Evolutionary conservation across 2,797 vertebrate species (phyloP), one percentile per base, ranked within the genome.

Genomic region (Paratrypauchen microcephalus): DNA sequence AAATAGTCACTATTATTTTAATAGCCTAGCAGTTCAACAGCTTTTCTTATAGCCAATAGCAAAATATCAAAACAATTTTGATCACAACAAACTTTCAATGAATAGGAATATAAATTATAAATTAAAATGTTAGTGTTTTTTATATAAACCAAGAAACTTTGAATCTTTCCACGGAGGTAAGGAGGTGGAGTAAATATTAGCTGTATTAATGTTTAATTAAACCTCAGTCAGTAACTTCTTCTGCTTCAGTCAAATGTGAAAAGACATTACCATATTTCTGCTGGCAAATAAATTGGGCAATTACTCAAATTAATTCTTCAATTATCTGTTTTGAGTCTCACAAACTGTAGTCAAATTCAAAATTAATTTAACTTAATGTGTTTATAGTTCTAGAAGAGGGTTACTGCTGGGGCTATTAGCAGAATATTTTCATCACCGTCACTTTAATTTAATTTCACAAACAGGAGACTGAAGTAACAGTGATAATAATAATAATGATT

Each of bases 371-470:
- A 59, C 69, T 65, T 66, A 81, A 83, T 83, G 47, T 84, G 81
- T 84, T 80, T 82, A 68, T 67, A 83, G 84, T 84, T 81, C 82
- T 81, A 73, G 65, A 76, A 75, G 78, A 85, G 82, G 79, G 85
- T 84, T 87, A 83, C 86, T 82, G 69, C 59, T 64, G 69, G 69
- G 69, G 66, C 81, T 76, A 86, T 88, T 86, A 79, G 73, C 72
- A 78, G 83, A 85, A 85, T 77, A 80, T 83, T 81, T 83, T 77
- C 85, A 67, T 75, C 77, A 78, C 71, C 73, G 76, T 86, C 76
- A 68, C 72, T 68, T 80, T 88, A 77, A 86, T 85, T 90, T 76
- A 77, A 88, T 90, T 87, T 84, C 13, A 41, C 12, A 8, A 76
- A 69, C 41, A 54, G 12, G 57, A 75, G 76, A 79, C 39, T 50